Evolutionary conservation across 2,797 vertebrate species (phyloP), one percentile per base, ranked within the genome.

Genomic region (Phyllotis vaccarum): DNA sequence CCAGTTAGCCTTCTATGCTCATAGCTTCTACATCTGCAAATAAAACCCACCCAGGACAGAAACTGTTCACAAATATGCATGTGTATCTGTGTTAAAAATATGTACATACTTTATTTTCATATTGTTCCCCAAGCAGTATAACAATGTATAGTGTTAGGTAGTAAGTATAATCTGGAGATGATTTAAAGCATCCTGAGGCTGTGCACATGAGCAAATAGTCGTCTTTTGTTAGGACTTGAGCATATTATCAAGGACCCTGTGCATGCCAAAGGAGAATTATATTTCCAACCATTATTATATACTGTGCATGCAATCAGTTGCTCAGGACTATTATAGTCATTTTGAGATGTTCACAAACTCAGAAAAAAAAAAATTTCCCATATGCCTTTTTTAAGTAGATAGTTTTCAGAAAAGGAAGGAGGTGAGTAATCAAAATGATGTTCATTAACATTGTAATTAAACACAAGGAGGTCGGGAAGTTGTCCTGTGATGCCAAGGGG

Each of bases 401-500:
- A 80, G 27, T 14, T 37, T 58, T 34, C 2, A 34, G 75, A 87
- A 75, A 85, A 12, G 22, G 10, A 5, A 3, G 14, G 19, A 3
- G 21, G 14, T 37, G 60, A 81, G 37, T 29, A 10, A 3, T 34
- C 17, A 52, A 46, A 40, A 82, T 43, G 21, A 9, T 62, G 76
- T 64, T 86, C 16, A 37, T 70, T 79, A 62, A 83, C 74, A 78
- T 64, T 66, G 12, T n/a, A 93, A 54, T 85, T 76, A 66, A 68
- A 27, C 12, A 13, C 4, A 12, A 64, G 34, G 49, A 13, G 62
- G 16, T 22, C 24, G 37, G 9, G 29, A 37, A 0, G 2, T 49
- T 21, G 31, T 14, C 40, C 19, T 17, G 2, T 9, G 66, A 29
- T 2, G 5, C 14, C 29, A 34, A 52, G 12, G 29, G 8, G 37